phyloP scores from a whole-genome alignment of 2,888 invertebrate genomes.

The Drosophila buzzatii region DNA sequence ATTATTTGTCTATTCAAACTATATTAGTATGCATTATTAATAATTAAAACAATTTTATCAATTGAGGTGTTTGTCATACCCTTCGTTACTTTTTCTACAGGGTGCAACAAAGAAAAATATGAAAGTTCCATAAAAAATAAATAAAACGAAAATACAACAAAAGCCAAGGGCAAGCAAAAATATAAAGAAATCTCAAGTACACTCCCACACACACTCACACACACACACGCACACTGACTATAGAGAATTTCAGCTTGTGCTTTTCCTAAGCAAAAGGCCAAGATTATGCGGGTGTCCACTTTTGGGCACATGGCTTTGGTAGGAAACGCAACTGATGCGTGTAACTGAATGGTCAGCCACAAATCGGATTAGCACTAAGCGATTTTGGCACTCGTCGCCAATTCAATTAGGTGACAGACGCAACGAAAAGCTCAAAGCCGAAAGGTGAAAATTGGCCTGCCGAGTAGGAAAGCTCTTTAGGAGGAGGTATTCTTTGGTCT shows the following conservation, averaged over 20 bases:
- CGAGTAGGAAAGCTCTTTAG: conserved; percentile 26
- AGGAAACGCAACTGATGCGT: conserved; percentile 71
- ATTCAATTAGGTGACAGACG: conserved; percentile 78
- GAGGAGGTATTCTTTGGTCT: neutral
- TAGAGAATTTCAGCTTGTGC: conserved; percentile 48
- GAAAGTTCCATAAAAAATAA: conserved; percentile 44
- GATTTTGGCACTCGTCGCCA: conserved; percentile 80
- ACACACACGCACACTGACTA: conserved; percentile 7
- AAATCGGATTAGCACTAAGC: conserved; percentile 84
- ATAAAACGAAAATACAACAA: conserved; percentile 63
- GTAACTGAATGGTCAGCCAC: conserved; percentile 79
- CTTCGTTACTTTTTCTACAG: neutral
- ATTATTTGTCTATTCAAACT: no score
- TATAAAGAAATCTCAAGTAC: conserved; percentile 55
- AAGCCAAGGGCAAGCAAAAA: conserved; percentile 40
- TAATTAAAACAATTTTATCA: neutral
- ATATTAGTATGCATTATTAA: neutral
- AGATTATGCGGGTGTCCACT: conserved; percentile 73
- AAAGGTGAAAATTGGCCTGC: conserved; percentile 58
- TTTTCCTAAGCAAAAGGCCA: conserved; percentile 57
- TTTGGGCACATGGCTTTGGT: conserved; percentile 35
- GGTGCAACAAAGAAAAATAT: conserved; percentile 39
- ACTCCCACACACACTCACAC: conserved; percentile 39
- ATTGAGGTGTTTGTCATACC: conserved; percentile 12
- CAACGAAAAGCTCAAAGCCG: conserved; percentile 34